Evolutionary conservation across 1,140 invertebrate species (phyloP), one percentile per base, ranked within the genome.

Genomic region (Drosophila obscura): DNA sequence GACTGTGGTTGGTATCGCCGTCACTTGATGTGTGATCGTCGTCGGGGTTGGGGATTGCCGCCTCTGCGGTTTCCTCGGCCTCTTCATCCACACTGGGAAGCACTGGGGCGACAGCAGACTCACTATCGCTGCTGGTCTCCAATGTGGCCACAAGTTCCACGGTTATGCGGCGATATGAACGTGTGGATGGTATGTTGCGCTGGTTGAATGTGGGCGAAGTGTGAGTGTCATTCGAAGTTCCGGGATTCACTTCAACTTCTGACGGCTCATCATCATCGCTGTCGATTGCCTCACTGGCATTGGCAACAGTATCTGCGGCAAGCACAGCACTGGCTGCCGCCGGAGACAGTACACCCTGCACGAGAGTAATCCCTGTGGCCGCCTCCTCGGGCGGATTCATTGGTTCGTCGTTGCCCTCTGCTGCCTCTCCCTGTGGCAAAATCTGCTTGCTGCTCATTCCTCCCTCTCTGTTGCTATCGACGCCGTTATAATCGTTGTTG

Each of bases 121-220:
- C 44, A 45, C 60, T 39, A 6, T 67, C 55, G 15, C 16, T 75
- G 44, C 15, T 65, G 41, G 8, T 15, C 7, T 56, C 45, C 13
- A 22, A 46, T 1, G 71, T 41, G 35, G 49, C 67, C 49, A 50
- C 2, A 4, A 46, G 59, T 24, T 64, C 59, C 8, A 52, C 19
- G 45, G 31, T 57, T 8, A 74, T 35, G 48, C 72, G 72, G 5
- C 76, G 79, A 69, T 82, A 82, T 9, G 64, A 57, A 19, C 79
- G 79, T 13, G 51, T 73, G 11, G 24, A 13, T 19, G 50, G 78
- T 6, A 60, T 51, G 41, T 22, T 22, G 4, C 50, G 67, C 3
- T 52, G 73, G 39, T 62, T 51, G n/a, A 80, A 80, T 28, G 31
- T 31, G 9, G 52, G 46, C 1, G 31, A 57, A 3, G 31, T 56